Percentiles rank a stretch among this genome's conserved stretches.
Evolutionary conservation across 2,113 vertebrate species (phyloP).

Genomic region (Indicator maculatus): DNA sequence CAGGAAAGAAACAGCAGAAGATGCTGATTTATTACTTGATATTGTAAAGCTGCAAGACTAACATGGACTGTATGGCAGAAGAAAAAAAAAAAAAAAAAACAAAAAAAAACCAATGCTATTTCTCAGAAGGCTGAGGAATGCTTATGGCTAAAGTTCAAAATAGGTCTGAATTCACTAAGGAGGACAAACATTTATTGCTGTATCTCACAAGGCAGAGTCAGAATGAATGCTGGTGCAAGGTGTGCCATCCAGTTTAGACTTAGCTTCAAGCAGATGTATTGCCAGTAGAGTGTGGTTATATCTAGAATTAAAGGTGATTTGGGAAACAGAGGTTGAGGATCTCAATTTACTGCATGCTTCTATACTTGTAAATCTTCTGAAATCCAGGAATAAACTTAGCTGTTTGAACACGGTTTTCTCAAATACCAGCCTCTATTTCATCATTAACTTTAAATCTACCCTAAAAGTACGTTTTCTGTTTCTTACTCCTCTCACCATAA

Average conservation of each 20-base stretch:
- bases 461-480: background rate
- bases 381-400: background rate
- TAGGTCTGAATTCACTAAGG: background rate
- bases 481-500: background rate
- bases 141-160: background rate
- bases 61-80: background rate
- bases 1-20: background rate
- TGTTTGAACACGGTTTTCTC: background rate
- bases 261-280: background rate
- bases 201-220: background rate
- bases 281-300: background rate
- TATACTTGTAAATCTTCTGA: background rate
- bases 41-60: background rate
- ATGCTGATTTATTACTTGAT: background rate
- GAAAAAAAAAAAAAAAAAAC: background rate
- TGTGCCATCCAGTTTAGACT: background rate
- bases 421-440: background rate
- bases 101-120: background rate
- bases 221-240: background rate
- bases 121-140: background rate
- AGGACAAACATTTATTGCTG: constrained; percentile 4
- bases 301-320: constrained; percentile 26
- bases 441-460: background rate
- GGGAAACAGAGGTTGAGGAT: background rate
- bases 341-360: background rate